phyloP scores from a whole-genome alignment of 2,113 vertebrate species.

The Nerophis ophidion region DNA sequence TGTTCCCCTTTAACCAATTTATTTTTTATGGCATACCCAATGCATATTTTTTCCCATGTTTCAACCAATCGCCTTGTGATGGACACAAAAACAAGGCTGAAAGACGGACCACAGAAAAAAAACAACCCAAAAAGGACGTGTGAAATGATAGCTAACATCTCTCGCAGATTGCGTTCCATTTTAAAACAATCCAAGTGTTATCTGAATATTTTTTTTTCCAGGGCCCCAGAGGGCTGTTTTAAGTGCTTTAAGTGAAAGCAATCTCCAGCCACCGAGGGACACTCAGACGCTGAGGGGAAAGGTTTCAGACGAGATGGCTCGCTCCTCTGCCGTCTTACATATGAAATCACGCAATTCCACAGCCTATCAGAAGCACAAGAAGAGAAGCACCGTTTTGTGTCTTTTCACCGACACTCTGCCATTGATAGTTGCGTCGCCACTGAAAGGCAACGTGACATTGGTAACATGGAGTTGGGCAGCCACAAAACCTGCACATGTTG shows the following conservation, averaged over 20 bases:
- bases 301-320: constrained; percentile 34
- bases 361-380: neutral
- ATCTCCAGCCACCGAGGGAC: constrained; percentile 41
- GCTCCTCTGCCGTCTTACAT: constrained; percentile 28
- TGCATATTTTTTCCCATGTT: neutral
- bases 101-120: constrained; percentile 27
- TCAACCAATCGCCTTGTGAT: constrained; percentile 35
- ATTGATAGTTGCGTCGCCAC: too few relatives aligned
- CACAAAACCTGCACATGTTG: too few relatives aligned
- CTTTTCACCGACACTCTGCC: neutral
- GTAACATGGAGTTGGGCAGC: too few relatives aligned
- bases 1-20: neutral
- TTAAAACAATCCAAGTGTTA: constrained; percentile 58
- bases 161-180: constrained; percentile 63
- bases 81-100: constrained; percentile 40
- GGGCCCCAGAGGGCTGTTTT: constrained; percentile 45
- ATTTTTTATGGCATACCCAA: too few relatives aligned
- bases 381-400: neutral
- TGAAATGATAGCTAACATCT: constrained; percentile 49
- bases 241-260: constrained; percentile 62
- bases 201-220: constrained; percentile 58
- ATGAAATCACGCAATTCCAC: constrained; percentile 24
- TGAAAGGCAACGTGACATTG: too few relatives aligned
- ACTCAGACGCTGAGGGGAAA: constrained; percentile 22
- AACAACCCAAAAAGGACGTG: neutral